A percentile compares a stretch with the other conserved stretches of the same genome.
Conservation (phyloP, 2,888 invertebrate species). For the Drosophila cracens region DNA sequence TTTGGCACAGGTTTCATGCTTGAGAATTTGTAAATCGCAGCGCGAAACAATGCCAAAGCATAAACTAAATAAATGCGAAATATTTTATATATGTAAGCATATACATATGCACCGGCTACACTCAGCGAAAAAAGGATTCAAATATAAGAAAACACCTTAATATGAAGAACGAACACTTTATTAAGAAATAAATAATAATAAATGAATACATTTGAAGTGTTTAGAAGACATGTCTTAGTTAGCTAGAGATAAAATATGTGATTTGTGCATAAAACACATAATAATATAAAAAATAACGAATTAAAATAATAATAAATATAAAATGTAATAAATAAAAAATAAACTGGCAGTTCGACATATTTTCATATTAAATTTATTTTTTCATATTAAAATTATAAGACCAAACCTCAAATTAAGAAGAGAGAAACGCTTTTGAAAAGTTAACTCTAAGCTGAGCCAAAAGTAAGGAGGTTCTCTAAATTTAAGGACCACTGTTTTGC, state of each 20-base stretch:
- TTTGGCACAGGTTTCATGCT: constrained; percentile 75
- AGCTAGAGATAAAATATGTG: no score
- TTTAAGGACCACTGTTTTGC: neutral
- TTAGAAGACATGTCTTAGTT: no score
- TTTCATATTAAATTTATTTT: neutral
- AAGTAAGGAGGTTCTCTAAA: neutral
- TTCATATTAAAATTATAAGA: no score
- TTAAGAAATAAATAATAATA: no score
- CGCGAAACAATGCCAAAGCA: constrained; percentile 76
- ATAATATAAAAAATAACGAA: no score
- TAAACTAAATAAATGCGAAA: constrained; percentile 81
- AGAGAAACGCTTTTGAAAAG: neutral
- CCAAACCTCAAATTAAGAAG: neutral
- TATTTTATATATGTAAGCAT: constrained; percentile 60
- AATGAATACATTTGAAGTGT: no score
- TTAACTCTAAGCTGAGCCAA: neutral
- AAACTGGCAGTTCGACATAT: neutral
- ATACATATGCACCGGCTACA: neutral
- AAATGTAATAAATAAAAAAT: no score
- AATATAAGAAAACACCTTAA: neutral
- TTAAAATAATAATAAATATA: no score
- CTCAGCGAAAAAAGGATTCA: neutral
- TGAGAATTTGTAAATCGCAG: constrained; percentile 81
- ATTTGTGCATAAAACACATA: no score
- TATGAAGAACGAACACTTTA: neutral